Evolutionary conservation across 2,113 vertebrate genomes (phyloP).

Genomic region (Gymnogyps californianus): DNA sequence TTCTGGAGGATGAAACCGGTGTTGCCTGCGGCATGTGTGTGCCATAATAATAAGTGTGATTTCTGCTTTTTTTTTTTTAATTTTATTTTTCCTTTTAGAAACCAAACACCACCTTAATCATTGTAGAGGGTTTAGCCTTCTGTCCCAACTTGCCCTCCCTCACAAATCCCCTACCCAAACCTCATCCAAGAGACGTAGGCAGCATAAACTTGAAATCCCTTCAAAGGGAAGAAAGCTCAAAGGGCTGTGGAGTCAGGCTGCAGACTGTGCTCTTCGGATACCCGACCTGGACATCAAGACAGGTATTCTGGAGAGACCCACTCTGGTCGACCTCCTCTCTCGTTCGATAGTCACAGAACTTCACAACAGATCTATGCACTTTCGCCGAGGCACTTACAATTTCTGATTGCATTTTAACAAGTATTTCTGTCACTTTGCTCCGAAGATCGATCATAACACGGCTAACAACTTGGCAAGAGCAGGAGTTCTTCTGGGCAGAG

Average conservation of each 20-base stretch:
- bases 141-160: slow-evolving; percentile 85
- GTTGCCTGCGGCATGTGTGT: background rate
- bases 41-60: background rate
- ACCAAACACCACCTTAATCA: slow-evolving; percentile 70
- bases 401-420: slow-evolving; percentile 35
- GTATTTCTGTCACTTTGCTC: background rate
- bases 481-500: background rate
- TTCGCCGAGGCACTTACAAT: background rate
- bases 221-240: slow-evolving; percentile 59
- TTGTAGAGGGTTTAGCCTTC: slow-evolving; percentile 81
- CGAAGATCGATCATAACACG: background rate
- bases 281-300: slow-evolving; percentile 78
- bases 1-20: background rate
- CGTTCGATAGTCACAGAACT: background rate
- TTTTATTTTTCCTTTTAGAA: slow-evolving; percentile 74
- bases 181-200: slow-evolving; percentile 64
- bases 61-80: background rate
- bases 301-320: slow-evolving; percentile 79
- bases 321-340: background rate
- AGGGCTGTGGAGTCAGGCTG: slow-evolving; percentile 62
- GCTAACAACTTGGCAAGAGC: slow-evolving; percentile 31
- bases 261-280: slow-evolving; percentile 60
- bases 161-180: slow-evolving; percentile 73
- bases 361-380: background rate
- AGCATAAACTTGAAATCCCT: slow-evolving; percentile 50